Evolutionary conservation across 2,888 invertebrate genomes (phyloP), one percentile per base, ranked within the genome.

Genomic region (Tromatobia lineatoria): DNA sequence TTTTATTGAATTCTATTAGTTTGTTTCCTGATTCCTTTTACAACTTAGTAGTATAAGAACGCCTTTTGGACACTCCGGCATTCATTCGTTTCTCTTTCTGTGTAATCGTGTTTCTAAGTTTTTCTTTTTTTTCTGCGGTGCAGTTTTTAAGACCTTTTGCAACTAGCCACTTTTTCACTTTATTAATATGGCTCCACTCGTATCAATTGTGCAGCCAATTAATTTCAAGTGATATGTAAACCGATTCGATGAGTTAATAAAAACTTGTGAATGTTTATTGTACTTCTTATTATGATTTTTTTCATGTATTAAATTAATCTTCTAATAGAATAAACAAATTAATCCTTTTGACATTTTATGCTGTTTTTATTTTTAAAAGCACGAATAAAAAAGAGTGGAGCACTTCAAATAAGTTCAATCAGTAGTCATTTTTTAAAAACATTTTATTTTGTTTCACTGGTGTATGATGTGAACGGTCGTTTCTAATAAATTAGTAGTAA

Each of bases 151-250:
- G n/a, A 8, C 20, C n/a, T 25, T 25, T 13, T 15, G 13, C 57
- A 57, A 57, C 23, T 13, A 25, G 20, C 20, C 50, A 52, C 50
- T 20, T 18, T 0, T 52, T 54, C 20, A 54, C 20, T 11, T 45
- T 45, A 18, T 50, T 57, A 25, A 25, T 25, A 15, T 25, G 13
- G 7, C 11, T 38, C 2, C 20, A 64, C n/a, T 64, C 38, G 20
- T 42, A 15, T 42, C 34, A 11, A 8, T 61, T 73, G 73, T 61
- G 57, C 57, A 34, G 18, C 47, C 54, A 23, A 38, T 64, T 54
- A 78, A 70, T 75, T 54, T 64, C 74, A 67, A 69, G 71, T 78
- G 78, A 82, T 82, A 82, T 82, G 82, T 74, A 15, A 70, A 79
- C 45, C 45, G 15, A 78, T 15, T 50, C 54, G 78, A 82, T 78